Percentiles rank a stretch among this genome's conserved stretches.
These are phyloP conservation scores for Mus caroli DNA, from an alignment of 2,797 vertebrate species.

Conservation along the genomic window DNA sequence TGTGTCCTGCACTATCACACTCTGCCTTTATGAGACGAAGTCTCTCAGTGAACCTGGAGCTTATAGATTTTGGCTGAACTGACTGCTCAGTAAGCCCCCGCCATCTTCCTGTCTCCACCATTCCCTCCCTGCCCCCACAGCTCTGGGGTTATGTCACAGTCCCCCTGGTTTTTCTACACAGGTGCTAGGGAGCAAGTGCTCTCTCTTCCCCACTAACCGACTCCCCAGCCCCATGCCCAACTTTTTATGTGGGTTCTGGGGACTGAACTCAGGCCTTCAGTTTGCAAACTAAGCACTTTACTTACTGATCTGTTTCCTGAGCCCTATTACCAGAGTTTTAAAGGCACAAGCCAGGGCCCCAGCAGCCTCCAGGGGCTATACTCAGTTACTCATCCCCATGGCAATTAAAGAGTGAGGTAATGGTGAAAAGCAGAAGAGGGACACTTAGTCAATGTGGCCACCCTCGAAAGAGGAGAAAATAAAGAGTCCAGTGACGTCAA, in stretches of 20 bases:
- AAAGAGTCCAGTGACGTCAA: background rate
- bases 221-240: background rate
- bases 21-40: background rate
- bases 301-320: background rate
- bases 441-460: background rate
- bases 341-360: background rate
- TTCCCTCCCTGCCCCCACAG: too few species aligned
- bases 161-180: background rate
- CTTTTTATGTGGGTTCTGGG: background rate
- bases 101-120: background rate
- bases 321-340: background rate
- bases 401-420: background rate
- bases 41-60: background rate
- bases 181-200: background rate
- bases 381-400: background rate
- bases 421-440: background rate
- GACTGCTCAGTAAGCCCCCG: background rate
- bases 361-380: background rate
- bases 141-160: too few species aligned
- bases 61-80: background rate
- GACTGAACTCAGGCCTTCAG: background rate
- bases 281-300: background rate
- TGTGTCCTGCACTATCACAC: background rate
- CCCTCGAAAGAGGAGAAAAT: background rate
- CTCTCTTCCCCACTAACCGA: background rate